A percentile compares a stretch with the other conserved stretches of the same genome.
These are phyloP conservation scores for Eilema depressum DNA, from an alignment of 2,888 invertebrate species.

Conservation along the genomic window DNA sequence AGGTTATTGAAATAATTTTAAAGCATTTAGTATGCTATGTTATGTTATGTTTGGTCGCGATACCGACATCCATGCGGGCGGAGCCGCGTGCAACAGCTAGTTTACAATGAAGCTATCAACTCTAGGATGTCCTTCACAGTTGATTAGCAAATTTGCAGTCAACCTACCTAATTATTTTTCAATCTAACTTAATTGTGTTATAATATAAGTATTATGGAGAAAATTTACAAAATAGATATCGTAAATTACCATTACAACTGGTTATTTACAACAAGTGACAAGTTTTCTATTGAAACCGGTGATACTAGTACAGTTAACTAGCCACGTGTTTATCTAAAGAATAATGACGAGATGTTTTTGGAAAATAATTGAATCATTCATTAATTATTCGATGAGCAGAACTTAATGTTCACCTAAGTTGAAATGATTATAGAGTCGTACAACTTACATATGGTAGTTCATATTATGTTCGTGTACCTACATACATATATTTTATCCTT, in stretches of 20 bases:
- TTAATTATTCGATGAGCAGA: not conserved
- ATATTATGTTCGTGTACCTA: too few relatives aligned
- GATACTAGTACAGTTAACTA: conserved; percentile 3
- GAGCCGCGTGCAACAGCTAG: too few relatives aligned
- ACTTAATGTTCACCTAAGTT: not conserved
- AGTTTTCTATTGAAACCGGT: conserved; percentile 2
- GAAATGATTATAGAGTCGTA: too few relatives aligned
- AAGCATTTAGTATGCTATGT: too few relatives aligned
- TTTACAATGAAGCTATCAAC: not conserved
- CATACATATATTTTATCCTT: too few relatives aligned
- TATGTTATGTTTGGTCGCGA: too few relatives aligned
- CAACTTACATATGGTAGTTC: too few relatives aligned
- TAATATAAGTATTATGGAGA: not conserved
- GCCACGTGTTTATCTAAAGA: not conserved
- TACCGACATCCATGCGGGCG: too few relatives aligned
- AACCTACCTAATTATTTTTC: not conserved
- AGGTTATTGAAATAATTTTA: too few relatives aligned
- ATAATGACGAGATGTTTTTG: not conserved
- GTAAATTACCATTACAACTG: not conserved
- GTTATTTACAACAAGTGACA: conserved; percentile 2
- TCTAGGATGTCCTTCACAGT: not conserved
- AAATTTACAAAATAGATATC: not conserved
- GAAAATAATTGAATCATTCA: not conserved
- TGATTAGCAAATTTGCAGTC: not conserved
- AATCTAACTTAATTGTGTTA: too few relatives aligned